Percentiles rank a stretch among this genome's conserved stretches.
phyloP scores from a whole-genome alignment of 2,888 invertebrate species.

The Patella pellucida region DNA sequence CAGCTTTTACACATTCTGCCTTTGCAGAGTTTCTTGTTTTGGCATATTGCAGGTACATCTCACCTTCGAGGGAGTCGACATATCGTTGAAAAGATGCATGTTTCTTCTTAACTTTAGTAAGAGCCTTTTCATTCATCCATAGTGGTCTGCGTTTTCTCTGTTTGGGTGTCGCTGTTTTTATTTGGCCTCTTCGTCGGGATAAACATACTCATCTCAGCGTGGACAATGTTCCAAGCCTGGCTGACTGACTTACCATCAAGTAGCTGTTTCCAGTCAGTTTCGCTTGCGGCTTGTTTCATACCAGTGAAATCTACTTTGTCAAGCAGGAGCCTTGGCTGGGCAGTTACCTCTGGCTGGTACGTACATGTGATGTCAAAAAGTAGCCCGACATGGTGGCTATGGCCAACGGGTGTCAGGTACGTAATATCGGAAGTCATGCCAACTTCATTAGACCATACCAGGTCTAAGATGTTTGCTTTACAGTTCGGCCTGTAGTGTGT shows the following conservation, averaged over 20 bases:
- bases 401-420: neutral
- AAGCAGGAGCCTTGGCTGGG: too few species aligned
- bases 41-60: conserved; percentile 12
- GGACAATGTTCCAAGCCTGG: too few species aligned
- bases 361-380: neutral
- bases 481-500: neutral
- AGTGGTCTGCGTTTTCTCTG: neutral
- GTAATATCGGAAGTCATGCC: neutral
- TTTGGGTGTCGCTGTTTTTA: too few species aligned
- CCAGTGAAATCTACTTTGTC: too few species aligned
- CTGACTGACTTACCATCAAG: too few species aligned
- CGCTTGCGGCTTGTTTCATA: too few species aligned
- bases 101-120: conserved; percentile 19
- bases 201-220: too few species aligned
- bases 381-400: neutral
- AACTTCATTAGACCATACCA: neutral
- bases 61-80: conserved; percentile 25
- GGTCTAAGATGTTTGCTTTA: neutral
- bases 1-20: too few species aligned
- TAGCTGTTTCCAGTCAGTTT: too few species aligned
- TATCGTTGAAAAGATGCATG: conserved; percentile 16
- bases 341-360: too few species aligned
- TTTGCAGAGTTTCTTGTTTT: too few species aligned
- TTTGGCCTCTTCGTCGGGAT: too few species aligned
- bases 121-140: conserved; percentile 18